Base-by-base conservation (phyloP, 1,140 invertebrate genomes). In the Gonatopus flavifemur region DNA sequence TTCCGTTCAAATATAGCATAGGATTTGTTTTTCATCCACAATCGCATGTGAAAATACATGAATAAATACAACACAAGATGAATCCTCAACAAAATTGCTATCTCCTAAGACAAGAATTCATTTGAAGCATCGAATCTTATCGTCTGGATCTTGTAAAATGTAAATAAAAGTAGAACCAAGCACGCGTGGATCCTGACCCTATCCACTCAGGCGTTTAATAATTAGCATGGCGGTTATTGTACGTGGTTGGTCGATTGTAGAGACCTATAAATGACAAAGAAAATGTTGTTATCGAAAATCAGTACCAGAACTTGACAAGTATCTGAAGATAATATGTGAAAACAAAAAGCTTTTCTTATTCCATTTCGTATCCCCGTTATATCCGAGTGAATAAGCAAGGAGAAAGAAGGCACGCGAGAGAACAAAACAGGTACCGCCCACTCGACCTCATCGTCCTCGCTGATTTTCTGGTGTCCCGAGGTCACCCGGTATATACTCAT, bases 391-490 rank as follows among this genome's bases (percentile, higher is more conserved):
- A 8, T 22, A 31, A 62, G 28, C 31, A 58, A 51, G n/a, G n/a
- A n/a, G n/a, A n/a, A n/a, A n/a, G n/a, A n/a, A 58, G 39, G 51
- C 38, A 36, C 46, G 43, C 38, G 49, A 47, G 24, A 49, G 56
- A 45, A 44, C 30, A 45, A 62, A 63, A 64, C 63, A 49, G 53
- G 59, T 58, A 53, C 39, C 65, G 61, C 61, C 66, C 57, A 67
- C 64, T 61, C 35, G 7, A 28, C 9, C 40, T 49, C 55, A 36
- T 48, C 51, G 62, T 59, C 64, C 64, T 59, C 53, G 59, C 53
- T 51, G 52, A 45, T 57, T 59, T 66, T 64, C 57, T 59, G 55
- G 55, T 51, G 50, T 57, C 59, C 57, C 66, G 66, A 68, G 66
- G 66, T 65, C 66, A 64, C 60, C 60, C 52, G 57, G 59, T 66